Evolutionary conservation across 2,797 vertebrate species (phyloP).

Genomic region (Octomys mimax): DNA sequence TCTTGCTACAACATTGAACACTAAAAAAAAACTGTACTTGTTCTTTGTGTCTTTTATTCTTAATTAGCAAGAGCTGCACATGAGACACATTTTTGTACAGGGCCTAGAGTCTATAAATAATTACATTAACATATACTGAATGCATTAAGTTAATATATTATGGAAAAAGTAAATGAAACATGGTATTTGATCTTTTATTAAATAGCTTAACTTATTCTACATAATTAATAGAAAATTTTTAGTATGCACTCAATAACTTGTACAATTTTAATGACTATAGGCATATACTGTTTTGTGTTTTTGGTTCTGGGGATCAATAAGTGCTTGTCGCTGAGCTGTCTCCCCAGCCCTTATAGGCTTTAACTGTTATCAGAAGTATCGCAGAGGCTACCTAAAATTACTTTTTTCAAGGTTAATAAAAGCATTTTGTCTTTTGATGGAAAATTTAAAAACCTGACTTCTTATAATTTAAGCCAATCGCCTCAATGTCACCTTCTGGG

Average conservation of each 20-base stretch:
- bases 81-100: conserved; percentile 36
- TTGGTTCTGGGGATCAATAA: too few species aligned
- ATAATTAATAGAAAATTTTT: neutral
- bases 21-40: neutral
- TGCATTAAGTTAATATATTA: neutral
- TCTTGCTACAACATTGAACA: conserved; percentile 17
- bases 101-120: neutral
- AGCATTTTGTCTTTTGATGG: conserved; percentile 73
- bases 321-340: too few species aligned
- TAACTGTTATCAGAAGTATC: conserved; percentile 57
- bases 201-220: conserved; percentile 23
- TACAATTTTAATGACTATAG: conserved; percentile 51
- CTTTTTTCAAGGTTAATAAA: conserved; percentile 77
- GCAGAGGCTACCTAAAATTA: conserved; percentile 69
- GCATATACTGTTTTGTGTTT: neutral
- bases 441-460: conserved; percentile 67
- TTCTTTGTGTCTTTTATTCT: neutral
- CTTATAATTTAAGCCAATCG: conserved; percentile 65
- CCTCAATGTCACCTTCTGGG: conserved; percentile 54
- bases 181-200: neutral
- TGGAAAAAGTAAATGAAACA: conserved; percentile 37
- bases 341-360: neutral
- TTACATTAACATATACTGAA: neutral
- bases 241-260: conserved; percentile 34
- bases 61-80: neutral